Conservation (phyloP, 2,797 vertebrate genomes). For the Thripadectes ignobilis region DNA sequence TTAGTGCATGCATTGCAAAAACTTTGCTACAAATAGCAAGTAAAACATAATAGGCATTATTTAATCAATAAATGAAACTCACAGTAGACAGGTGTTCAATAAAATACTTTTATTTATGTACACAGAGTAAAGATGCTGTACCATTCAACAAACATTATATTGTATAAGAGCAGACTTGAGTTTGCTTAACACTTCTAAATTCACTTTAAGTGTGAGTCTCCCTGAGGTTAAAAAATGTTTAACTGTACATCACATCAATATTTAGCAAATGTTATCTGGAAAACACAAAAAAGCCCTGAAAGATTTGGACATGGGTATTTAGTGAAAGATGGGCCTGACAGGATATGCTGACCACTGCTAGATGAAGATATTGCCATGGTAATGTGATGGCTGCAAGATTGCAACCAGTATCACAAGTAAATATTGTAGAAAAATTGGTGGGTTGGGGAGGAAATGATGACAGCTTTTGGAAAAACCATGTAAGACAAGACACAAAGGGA, state of each 20-base stretch:
- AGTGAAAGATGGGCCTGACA: neutral
- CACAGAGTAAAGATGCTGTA: neutral
- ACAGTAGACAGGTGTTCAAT: neutral
- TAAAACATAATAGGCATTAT: neutral
- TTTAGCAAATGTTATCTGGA: neutral
- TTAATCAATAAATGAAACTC: slow-evolving; percentile 1
- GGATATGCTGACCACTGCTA: neutral
- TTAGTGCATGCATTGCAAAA: neutral
- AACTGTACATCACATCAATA: neutral
- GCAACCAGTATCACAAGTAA: neutral
- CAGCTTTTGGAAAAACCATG: neutral
- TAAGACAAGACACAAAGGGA: neutral
- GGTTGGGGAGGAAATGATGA: fast-evolving
- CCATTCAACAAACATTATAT: neutral
- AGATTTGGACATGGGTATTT: neutral
- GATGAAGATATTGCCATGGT: neutral
- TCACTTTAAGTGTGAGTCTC: neutral
- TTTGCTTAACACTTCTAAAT: neutral
- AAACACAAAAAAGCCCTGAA: neutral
- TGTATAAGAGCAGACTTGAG: neutral
- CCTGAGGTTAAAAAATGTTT: slow-evolving; percentile 21
- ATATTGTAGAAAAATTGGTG: neutral
- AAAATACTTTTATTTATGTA: slow-evolving; percentile 56
- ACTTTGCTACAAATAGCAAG: neutral
- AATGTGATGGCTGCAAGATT: neutral